Percentiles rank a stretch among this genome's conserved stretches.
Evolutionary conservation across 2,797 vertebrate species (phyloP).

Genomic region (Channa striata): DNA sequence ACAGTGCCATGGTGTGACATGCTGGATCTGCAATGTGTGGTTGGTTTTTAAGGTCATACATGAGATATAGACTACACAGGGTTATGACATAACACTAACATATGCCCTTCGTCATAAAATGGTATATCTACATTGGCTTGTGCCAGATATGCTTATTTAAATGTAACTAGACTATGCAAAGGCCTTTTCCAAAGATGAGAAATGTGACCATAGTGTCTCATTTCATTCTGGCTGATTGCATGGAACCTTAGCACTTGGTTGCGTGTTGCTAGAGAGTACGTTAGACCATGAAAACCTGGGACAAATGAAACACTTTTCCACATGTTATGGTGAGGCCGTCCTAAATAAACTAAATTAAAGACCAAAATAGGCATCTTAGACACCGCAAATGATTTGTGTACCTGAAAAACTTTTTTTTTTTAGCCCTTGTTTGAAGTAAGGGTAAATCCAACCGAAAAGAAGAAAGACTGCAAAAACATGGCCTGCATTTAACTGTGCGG

Average conservation of each 20-base stretch:
- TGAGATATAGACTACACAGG: conserved; percentile 69
- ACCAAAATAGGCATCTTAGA: conserved; percentile 65
- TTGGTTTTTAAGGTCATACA: conserved; percentile 57
- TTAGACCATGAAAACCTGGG: conserved; percentile 35
- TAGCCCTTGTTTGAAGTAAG: conserved; percentile 67
- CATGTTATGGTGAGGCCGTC: conserved; percentile 56
- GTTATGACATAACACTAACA: conserved; percentile 43
- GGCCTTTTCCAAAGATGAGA: conserved; percentile 57
- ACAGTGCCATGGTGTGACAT: conserved; percentile 20
- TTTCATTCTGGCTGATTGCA: conserved; percentile 47
- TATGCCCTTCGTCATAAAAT: conserved; percentile 37
- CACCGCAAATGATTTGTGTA: conserved; percentile 73
- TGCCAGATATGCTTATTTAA: conserved; percentile 64
- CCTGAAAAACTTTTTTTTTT: conserved; percentile 58
- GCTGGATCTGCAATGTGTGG: conserved; percentile 27
- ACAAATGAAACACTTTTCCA: conserved; percentile 53
- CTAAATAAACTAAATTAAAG: conserved; percentile 52
- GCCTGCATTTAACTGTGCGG: conserved; percentile 57
- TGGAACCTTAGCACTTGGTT: conserved; percentile 27
- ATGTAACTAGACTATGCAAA: conserved; percentile 53
- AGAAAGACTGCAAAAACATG: conserved; percentile 37
- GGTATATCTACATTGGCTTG: conserved; percentile 44
- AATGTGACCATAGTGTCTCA: conserved; percentile 63
- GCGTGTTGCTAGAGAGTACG: conserved; percentile 15
- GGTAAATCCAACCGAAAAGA: conserved; percentile 53